Evolutionary conservation across 1,140 invertebrate species (phyloP).

Genomic region (Lysiphlebus fabarum): DNA sequence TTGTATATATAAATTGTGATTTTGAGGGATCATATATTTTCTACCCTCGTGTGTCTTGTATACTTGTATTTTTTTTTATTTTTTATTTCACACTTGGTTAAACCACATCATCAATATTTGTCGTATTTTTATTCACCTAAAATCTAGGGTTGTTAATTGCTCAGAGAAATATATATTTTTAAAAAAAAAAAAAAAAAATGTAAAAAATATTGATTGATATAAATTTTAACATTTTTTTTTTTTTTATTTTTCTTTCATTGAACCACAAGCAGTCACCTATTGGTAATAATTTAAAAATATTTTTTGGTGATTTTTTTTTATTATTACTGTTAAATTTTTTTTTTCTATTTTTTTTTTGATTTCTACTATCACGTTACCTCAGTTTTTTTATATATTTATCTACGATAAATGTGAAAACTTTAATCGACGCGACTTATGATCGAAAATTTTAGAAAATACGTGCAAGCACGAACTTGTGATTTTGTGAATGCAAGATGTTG

Average conservation of each 20-base stretch:
- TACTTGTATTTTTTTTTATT: slow-evolving; percentile 12
- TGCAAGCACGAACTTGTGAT: slow-evolving; percentile 19
- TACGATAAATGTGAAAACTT: not conserved
- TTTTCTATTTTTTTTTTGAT: not conserved
- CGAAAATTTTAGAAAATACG: slow-evolving; percentile 19
- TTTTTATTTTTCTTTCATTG: not conserved
- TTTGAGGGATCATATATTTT: slow-evolving; percentile 36
- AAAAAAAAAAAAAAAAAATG: too few species aligned
- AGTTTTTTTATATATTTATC: slow-evolving; percentile 1
- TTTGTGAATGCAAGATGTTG: slow-evolving; percentile 21
- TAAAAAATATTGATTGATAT: too few species aligned
- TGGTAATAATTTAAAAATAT: too few species aligned
- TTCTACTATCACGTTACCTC: not conserved
- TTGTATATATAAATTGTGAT: slow-evolving; percentile 30
- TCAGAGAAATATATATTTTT: too few species aligned
- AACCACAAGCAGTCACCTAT: too few species aligned
- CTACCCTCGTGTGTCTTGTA: not conserved
- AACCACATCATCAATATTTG: slow-evolving; percentile 1
- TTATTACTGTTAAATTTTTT: not conserved
- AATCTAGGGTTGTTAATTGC: too few species aligned
- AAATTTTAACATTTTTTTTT: not conserved
- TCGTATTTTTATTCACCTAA: not conserved
- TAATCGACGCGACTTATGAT: slow-evolving; percentile 22
- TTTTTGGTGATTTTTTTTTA: too few species aligned
- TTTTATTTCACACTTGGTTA: not conserved